phyloP scores from a whole-genome alignment of 2,113 vertebrate species.

The Cettia cetti region DNA sequence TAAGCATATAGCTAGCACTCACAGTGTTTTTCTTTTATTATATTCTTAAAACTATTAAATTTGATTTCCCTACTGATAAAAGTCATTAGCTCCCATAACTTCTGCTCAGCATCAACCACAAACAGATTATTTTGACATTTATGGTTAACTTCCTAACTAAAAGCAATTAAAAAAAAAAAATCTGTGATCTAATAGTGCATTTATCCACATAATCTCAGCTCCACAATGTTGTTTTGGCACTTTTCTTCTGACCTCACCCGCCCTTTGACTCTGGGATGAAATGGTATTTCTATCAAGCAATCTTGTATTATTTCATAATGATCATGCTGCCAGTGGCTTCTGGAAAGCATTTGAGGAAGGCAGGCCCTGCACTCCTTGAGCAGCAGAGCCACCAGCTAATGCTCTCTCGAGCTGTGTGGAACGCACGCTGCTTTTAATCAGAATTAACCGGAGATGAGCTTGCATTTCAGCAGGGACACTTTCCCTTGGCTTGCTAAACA shows the following conservation, averaged over 20 bases:
- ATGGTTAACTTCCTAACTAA: conserved; percentile 29
- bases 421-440: neutral
- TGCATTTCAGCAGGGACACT: neutral
- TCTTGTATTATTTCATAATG: neutral
- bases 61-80: conserved; percentile 27
- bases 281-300: conserved; percentile 18
- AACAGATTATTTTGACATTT: conserved; percentile 31
- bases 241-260: neutral
- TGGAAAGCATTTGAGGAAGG: neutral
- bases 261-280: conserved; percentile 11
- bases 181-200: neutral
- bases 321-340: neutral
- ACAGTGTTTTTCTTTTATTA: neutral
- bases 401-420: neutral
- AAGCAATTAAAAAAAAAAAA: conserved; percentile 40
- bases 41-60: conserved; percentile 8
- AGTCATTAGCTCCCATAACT: conserved; percentile 19
- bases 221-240: neutral
- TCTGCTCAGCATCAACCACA: conserved; percentile 4
- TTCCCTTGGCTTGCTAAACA: neutral
- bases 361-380: neutral
- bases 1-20: conserved; percentile 4
- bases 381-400: neutral
- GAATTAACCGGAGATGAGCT: neutral
- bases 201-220: neutral